Evolutionary conservation across 2,888 invertebrate genomes (phyloP), one percentile per base, ranked within the genome.

Genomic region (Neoitamus cyanurus): DNA sequence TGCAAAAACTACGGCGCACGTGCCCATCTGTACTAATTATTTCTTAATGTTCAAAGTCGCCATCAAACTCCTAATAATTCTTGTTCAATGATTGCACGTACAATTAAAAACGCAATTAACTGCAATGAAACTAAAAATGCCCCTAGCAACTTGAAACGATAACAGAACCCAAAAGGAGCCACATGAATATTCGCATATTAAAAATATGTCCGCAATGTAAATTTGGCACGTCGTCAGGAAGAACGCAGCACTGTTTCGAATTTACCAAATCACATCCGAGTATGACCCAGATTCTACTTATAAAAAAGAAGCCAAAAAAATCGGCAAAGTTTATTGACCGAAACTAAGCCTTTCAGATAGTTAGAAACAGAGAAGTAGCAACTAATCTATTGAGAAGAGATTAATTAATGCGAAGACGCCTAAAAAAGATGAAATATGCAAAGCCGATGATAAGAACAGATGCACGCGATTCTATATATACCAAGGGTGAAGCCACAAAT

Each of bases 351-450:
- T n/a, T 72, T 7, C 28, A 72, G 46, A 15, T 20, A 75, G 46
- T 11, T 77, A 30, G 77, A 77, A 77, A 46, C 30, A 77, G 77
- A 37, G 13, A 37, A 42, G 11, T 30, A 9, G 20, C 30, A 46
- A 46, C 75, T 20, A 25, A 28, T 77, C 42, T 15, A 25, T 25
- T 25, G 7, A 11, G 25, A 42, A 25, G 0, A n/a, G 31, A 15
- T 77, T 46, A 46, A 77, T 77, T 77, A 77, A 77, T 46, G 31
- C 77, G n/a, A 77, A 77, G 15, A 13, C 34, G 13, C 1, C 11
- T 30, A 37, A 9, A 37, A 46, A n/a, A 28, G 28, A 42, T 46
- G 6, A 13, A 77, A 73, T 73, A 73, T 37, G 30, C 46, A 46
- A 46, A 37, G 30, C 6, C 3, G 9, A 5, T 6, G 46, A 46